Evolutionary conservation across 2,888 invertebrate genomes (phyloP), one percentile per base, ranked within the genome.

Genomic region (Gari tellinella): DNA sequence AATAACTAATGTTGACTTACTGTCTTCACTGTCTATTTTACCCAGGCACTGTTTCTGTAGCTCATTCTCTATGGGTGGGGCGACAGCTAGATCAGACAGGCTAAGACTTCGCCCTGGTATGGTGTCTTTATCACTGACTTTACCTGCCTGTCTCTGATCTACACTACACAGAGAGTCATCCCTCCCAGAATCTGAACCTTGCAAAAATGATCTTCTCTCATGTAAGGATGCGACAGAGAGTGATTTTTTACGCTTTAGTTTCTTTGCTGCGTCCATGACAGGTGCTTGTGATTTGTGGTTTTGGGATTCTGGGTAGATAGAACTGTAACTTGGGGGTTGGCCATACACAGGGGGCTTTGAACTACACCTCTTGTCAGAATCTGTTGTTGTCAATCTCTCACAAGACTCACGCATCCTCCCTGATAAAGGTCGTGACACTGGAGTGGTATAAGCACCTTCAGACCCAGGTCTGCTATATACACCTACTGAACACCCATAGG

Each of bases 91-190:
- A 49, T 84, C 84, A 17, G 81, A 76, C 77, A 84, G 48, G 55
- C 84, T 84, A 17, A 82, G 63, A 62, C 84, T 84, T 25, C 81
- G 53, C n/a, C 76, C 80, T 46, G 45, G 55, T 23, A 56, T 48
- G 10, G 45, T n/a, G 1, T 57, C 57, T 14, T 25, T 15, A 31
- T 31, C 31, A 31, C 31, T 7, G 1, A 41, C 17, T 3, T 57
- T 48, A 48, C 48, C 56, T 45, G 37, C 15, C 1, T 21, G 38
- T 14, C 41, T 56, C 37, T 38, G 57, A 15, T 58, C 52, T 12
- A 25, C 56, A 45, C 57, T 38, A 2, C 49, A 26, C 31, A 52
- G 37, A 15, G 61, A 40, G 31, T 79, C 68, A 19, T 58, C 64
- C 26, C 17, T 43, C 0, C 52, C 61, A 3, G 55, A 57, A 17